phyloP scores from a whole-genome alignment of 2,113 vertebrate species.

The Cephalopholis sonnerati region DNA sequence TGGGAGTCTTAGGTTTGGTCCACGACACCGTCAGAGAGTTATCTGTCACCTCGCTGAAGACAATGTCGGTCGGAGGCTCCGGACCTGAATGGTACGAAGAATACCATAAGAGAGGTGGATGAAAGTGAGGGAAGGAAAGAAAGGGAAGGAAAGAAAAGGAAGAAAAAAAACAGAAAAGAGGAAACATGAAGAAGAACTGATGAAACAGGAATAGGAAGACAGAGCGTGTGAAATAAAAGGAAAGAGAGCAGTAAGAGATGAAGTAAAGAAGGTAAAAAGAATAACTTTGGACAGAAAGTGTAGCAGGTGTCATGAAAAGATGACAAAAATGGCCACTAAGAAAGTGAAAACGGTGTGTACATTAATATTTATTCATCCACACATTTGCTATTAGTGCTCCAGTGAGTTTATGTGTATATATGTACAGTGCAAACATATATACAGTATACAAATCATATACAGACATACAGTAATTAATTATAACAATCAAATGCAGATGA shows the following conservation, averaged over 20 bases:
- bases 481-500: conserved; percentile 61
- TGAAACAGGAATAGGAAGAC: neutral
- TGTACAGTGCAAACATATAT: conserved; percentile 85
- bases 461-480: conserved; percentile 38
- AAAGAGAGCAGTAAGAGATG: neutral
- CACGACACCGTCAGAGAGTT: conserved; percentile 80
- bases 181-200: neutral
- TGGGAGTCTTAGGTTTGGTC: conserved; percentile 74
- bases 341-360: conserved; percentile 32
- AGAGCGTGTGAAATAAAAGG: neutral
- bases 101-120: neutral
- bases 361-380: conserved; percentile 61
- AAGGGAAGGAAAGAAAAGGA: neutral
- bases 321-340: conserved; percentile 16
- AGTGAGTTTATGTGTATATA: conserved; percentile 79
- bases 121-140: neutral
- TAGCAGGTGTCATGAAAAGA: conserved; percentile 4
- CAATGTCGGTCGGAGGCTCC: conserved; percentile 78
- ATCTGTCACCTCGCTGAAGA: conserved; percentile 78
- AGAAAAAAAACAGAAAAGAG: neutral
- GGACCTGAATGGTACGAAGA: conserved; percentile 73
- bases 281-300: neutral
- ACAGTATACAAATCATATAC: conserved; percentile 84
- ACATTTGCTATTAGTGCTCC: conserved; percentile 67
- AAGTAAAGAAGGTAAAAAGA: neutral